Base-by-base conservation (phyloP, 2,113 vertebrate genomes). In the Axis porcinus region DNA sequence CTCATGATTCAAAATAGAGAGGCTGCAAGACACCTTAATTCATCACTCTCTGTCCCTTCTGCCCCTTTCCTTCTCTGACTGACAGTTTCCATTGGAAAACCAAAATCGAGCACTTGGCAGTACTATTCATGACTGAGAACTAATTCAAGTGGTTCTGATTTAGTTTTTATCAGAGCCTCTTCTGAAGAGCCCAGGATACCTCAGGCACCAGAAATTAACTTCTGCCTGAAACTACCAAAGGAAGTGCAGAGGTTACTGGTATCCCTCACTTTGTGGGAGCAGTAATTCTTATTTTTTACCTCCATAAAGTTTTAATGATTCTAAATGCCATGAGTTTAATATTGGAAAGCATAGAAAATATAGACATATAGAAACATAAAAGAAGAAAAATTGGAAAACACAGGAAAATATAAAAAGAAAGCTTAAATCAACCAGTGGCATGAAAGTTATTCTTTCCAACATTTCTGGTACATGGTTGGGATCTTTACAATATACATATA, bases 111-210 rank as follows among this genome's bases (percentile, higher is more conserved):
- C n/a, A 15, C 87, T 93, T 88, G 84, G 92, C 70, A 95, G 57
- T 57, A 90, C 92, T 88, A 62, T 94, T 98, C 96, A 89, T 55
- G 84, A 43, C 95, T 3, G 36, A 95, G 87, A 96, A 97, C 81
- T 88, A 98, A 98, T 85, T 95, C 87, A 94, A 94, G 88, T 93
- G 88, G 58, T 83, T 94, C 90, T 89, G 88, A 97, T 97, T 97
- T 97, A 94, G 92, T 97, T 98, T 97, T 97, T 97, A 97, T 98
- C 96, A 96, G 92, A 14, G 67, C 88, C 88, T 91, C 27, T 96
- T 96, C 58, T 89, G 90, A 96, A 97, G 94, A 91, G 47, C 60
- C 52, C 14, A 2, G 81, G 21, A 86, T 90, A 93, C 50, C 52
- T 86, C 92, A 84, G 95, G 64, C 43, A 92, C 57, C 36, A 58